Conservation (phyloP, 2,113 vertebrate genomes). For the Himantopus leucocephalus region DNA sequence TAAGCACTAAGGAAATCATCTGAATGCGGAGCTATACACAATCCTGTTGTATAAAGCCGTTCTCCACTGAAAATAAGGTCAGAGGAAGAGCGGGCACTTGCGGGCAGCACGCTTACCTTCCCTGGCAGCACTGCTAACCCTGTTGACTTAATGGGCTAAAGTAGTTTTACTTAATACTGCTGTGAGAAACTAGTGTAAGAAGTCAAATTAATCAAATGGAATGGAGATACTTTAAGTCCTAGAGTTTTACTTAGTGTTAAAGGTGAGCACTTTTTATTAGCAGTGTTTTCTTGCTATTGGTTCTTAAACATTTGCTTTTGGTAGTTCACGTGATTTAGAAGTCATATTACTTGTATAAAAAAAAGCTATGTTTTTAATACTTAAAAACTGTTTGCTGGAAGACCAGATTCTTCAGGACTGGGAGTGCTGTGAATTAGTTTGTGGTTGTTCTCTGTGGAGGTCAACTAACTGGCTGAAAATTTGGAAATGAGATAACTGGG, state of each 20-base stretch:
- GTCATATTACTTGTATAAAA: background rate
- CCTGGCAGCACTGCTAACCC: background rate
- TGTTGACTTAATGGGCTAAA: background rate
- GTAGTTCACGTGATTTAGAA: background rate
- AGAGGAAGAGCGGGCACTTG: background rate
- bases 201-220: background rate
- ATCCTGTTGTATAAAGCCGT: background rate
- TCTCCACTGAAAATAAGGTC: background rate
- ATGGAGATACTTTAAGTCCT: background rate
- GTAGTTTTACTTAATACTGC: background rate
- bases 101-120: background rate
- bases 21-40: background rate
- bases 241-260: background rate
- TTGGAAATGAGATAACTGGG: background rate
- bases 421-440: background rate
- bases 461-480: background rate
- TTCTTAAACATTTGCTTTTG: background rate
- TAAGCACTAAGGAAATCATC: background rate
- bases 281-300: background rate
- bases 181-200: background rate
- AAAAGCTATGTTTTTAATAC: background rate
- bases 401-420: background rate
- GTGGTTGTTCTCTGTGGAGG: background rate
- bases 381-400: background rate
- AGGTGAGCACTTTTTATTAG: background rate